Conservation (phyloP, 2,113 vertebrate species). For the Potamarius usumacintae region DNA sequence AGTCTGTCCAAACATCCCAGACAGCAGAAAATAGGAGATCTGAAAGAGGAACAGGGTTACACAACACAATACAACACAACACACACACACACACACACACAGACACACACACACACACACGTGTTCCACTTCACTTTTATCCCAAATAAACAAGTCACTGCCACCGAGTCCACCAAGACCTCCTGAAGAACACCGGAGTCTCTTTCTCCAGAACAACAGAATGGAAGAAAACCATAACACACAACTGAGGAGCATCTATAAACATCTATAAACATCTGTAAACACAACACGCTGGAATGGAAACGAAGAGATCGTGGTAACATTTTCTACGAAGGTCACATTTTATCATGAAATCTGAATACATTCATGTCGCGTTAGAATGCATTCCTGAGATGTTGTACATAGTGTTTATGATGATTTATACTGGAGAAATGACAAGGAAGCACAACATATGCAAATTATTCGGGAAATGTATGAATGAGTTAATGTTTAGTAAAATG, state of each 20-base stretch:
- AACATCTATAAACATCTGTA: constrained; percentile 8
- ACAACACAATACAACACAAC: constrained; percentile 25
- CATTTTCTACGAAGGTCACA: background rate
- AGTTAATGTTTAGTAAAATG: background rate
- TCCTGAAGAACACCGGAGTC: background rate
- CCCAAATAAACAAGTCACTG: constrained; percentile 37
- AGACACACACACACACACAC: constrained; percentile 34
- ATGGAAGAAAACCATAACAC: background rate
- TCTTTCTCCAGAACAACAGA: background rate
- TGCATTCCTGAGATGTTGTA: background rate
- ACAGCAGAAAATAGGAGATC: constrained; percentile 52
- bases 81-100: constrained; percentile 35
- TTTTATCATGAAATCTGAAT: background rate
- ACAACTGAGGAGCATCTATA: background rate
- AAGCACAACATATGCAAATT: background rate
- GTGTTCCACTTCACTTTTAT: constrained; percentile 34
- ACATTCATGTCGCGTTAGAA: background rate
- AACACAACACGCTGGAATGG: background rate
- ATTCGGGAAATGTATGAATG: background rate
- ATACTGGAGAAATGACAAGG: background rate
- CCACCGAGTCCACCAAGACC: background rate
- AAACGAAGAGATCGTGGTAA: too few relatives aligned
- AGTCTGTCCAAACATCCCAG: constrained; percentile 46
- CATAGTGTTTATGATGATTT: background rate
- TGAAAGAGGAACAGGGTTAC: constrained; percentile 49